Evolutionary conservation across 2,797 vertebrate species (phyloP).

Genomic region (Arremon aurantiirostris): DNA sequence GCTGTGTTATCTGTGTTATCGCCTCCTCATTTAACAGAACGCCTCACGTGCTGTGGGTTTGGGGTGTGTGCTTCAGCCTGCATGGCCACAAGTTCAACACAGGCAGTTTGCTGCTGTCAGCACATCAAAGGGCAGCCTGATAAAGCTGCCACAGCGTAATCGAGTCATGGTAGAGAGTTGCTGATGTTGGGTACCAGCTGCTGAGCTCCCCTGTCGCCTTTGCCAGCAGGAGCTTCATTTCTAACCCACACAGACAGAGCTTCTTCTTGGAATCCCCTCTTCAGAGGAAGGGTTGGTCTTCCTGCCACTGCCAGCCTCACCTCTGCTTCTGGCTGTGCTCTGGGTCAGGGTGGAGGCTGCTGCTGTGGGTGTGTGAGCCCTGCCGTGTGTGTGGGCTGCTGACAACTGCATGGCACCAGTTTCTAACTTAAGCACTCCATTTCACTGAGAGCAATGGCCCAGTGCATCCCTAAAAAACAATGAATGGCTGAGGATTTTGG

Average conservation of each 20-base stretch:
- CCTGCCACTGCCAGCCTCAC: background rate
- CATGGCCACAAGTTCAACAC: background rate
- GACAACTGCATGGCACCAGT: background rate
- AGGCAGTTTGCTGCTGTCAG: background rate
- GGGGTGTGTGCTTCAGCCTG: background rate
- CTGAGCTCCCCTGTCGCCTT: background rate
- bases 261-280: background rate
- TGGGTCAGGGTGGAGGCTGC: background rate
- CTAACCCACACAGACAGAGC: fast-evolving
- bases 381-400: background rate
- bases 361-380: background rate
- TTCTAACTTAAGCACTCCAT: background rate
- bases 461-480: background rate
- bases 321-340: background rate
- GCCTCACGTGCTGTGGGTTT: background rate
- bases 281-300: background rate
- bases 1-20: background rate
- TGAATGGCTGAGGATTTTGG: background rate
- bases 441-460: background rate
- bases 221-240: background rate
- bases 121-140: background rate
- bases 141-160: background rate
- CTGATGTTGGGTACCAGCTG: background rate
- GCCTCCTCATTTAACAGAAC: background rate
- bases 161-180: background rate